Conservation (phyloP, 2,888 invertebrate genomes). For the Cryptocheilus praepositus region DNA sequence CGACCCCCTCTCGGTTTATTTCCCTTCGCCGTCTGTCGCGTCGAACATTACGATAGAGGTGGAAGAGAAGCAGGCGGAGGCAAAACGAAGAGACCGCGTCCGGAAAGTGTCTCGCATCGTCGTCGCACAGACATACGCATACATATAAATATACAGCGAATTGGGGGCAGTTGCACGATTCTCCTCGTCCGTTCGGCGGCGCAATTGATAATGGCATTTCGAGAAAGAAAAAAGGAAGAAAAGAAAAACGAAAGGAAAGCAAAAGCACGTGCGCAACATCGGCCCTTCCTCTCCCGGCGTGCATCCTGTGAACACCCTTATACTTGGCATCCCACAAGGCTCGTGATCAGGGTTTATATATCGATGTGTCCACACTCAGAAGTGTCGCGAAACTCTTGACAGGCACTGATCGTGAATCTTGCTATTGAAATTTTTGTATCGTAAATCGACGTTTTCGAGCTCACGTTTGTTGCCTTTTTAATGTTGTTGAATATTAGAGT, state of each 20-base stretch:
- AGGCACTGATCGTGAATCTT: slow-evolving; percentile 43
- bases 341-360: slow-evolving; percentile 47
- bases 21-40: too few relatives aligned
- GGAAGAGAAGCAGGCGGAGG: too few relatives aligned
- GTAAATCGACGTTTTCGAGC: slow-evolving; percentile 44
- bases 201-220: background rate
- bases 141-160: too few relatives aligned
- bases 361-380: too few relatives aligned
- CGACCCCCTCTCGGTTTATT: too few relatives aligned
- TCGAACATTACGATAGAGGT: too few relatives aligned
- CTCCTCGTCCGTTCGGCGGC: too few relatives aligned
- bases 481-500: slow-evolving; percentile 55
- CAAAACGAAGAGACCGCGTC: too few relatives aligned
- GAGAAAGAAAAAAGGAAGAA: background rate
- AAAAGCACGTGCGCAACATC: slow-evolving; percentile 4
- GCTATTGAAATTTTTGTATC: slow-evolving; percentile 32
- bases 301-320: slow-evolving; percentile 2
- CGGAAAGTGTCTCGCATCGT: too few relatives aligned
- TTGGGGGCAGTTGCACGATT: too few relatives aligned
- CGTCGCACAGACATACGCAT: too few relatives aligned
- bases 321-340: slow-evolving; percentile 38
- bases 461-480: slow-evolving; percentile 57
- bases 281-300: background rate
- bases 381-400: slow-evolving; percentile 33
- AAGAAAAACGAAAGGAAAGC: background rate